Conservation (phyloP, 2,113 vertebrate genomes). For the Otocyon megalotis region DNA sequence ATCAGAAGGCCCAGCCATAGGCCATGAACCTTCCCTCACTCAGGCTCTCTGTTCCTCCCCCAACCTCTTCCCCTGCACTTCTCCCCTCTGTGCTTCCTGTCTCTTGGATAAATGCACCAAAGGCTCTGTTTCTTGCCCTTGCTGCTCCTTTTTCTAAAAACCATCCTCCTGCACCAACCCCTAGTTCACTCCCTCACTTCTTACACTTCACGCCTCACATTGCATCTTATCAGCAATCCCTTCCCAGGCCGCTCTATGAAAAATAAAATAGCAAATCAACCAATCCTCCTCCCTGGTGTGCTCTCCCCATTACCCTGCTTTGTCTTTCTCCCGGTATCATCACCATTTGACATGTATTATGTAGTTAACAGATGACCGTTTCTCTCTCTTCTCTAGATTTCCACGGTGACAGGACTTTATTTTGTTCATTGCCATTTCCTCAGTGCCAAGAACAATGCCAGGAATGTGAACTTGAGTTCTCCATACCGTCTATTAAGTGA, state of each 20-base stretch:
- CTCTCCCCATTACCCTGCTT: not conserved
- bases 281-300: accelerated
- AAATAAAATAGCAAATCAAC: not conserved
- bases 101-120: not conserved
- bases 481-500: not conserved
- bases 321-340: not conserved
- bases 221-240: not conserved
- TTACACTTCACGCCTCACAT: not conserved
- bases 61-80: not conserved
- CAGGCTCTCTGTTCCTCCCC: no score
- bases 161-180: not conserved
- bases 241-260: not conserved
- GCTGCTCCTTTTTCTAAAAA: not conserved
- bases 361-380: not conserved
- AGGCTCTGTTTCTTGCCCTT: not conserved
- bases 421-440: not conserved
- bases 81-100: not conserved
- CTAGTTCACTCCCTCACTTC: not conserved
- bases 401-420: not conserved
- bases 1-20: not conserved
- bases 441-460: not conserved
- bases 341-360: no score
- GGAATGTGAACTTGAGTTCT: not conserved
- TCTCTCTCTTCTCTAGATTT: not conserved
- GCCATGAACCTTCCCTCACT: not conserved